Percentiles rank a stretch among this genome's conserved stretches.
These are phyloP conservation scores for Pseudorasbora parva DNA, from an alignment of 2,113 vertebrate genomes.

Conservation along the genomic window DNA sequence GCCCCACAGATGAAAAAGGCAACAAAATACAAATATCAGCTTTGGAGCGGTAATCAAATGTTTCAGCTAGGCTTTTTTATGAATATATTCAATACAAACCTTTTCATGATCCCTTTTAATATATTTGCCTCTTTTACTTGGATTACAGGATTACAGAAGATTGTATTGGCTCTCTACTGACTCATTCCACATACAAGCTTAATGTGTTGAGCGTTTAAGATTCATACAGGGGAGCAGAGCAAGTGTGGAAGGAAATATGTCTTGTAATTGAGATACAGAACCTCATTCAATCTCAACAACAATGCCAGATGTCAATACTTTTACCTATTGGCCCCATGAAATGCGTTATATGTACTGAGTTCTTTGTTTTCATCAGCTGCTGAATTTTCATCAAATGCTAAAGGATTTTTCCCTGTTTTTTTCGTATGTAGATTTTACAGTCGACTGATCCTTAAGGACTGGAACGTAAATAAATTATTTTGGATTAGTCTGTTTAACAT, in stretches of 20 bases:
- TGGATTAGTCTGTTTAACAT: not conserved
- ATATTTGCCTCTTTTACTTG: conserved; percentile 45
- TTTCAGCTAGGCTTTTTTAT: conserved; percentile 45
- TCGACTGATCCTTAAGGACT: not conserved
- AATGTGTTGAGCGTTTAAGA: conserved; percentile 14
- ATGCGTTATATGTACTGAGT: not conserved
- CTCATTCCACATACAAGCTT: conserved; percentile 18
- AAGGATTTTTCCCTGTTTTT: not conserved
- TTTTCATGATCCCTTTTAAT: conserved; percentile 41
- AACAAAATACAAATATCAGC: conserved; percentile 59
- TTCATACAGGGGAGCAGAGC: not conserved
- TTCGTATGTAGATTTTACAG: not conserved
- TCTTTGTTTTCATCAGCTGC: not conserved
- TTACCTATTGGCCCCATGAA: conserved; percentile 6
- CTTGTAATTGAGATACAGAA: conserved; percentile 22
- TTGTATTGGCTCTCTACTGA: conserved; percentile 16
- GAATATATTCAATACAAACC: conserved; percentile 43
- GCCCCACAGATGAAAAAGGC: conserved; percentile 36
- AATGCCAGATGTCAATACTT: not conserved
- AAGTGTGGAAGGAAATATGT: not conserved
- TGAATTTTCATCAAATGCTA: too few relatives aligned
- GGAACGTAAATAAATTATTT: not conserved
- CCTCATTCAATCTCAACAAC: not conserved
- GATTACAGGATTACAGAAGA: conserved; percentile 36
- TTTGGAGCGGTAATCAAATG: conserved; percentile 49